Base-by-base conservation (phyloP, 2,888 invertebrate species). In the Nycteola revayana region DNA sequence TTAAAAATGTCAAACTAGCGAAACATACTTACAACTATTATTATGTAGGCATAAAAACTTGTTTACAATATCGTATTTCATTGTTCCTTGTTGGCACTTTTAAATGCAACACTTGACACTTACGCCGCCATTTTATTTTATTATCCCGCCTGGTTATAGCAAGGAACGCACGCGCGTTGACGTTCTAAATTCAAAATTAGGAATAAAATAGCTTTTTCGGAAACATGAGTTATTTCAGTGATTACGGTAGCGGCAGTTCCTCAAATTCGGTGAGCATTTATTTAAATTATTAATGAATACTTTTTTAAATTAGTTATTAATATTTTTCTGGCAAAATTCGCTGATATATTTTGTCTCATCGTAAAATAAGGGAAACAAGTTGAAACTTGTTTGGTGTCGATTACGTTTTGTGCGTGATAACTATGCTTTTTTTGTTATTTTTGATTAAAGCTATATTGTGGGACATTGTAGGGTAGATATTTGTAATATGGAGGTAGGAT, bases 181-280 rank as follows among this genome's bases (percentile, higher is more conserved):
- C 9, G n/a, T 25, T 49, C 38, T 28, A 39, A 45, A 45, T 49
- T 51, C 29, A 43, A 56, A 56, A 53, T 37, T 48, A 37, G 35
- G 32, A 41, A 26, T 57, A 49, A 38, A 44, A 42, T n/a, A n/a
- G n/a, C n/a, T n/a, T n/a, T 48, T 33, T 38, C 38, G 21, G 43
- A 49, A 21, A 7, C 21, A n/a, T 35, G 3, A 49, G 59, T 32
- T 54, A 61, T 34, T 61, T 43, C 14, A 75, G 73, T 65, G 75
- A 77, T 24, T 75, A 72, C 33, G 72, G 74, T 8, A 76, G 74
- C 26, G 65, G 68, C 4, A 70, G 64, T 28, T 69, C 71, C 1
- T 56, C 67, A 1, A 72, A 67, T 51, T 61, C 66, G 10, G 79
- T 80, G 44, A 76, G 78, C 72, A 24, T 18, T 35, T 29, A 21